These are phyloP conservation scores for Drosophila varians DNA, from an alignment of 1,140 invertebrate species.

Conservation along the genomic window DNA sequence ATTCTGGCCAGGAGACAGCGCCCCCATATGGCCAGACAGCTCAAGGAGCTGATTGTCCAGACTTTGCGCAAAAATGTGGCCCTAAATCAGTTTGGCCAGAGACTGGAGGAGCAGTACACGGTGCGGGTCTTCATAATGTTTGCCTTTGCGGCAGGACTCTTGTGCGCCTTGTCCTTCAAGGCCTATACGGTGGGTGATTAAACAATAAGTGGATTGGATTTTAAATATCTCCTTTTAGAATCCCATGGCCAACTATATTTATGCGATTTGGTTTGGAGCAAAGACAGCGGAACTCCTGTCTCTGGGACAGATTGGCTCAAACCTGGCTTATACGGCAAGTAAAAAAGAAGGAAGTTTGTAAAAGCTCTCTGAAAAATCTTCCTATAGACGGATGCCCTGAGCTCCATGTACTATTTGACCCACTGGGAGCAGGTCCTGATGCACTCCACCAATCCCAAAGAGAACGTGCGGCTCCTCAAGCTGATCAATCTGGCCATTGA, in stretches of 20 bases:
- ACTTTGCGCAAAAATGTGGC: constrained; percentile 51
- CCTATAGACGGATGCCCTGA: constrained; percentile 54
- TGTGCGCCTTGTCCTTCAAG: constrained; percentile 73
- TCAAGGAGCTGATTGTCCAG: constrained; percentile 31
- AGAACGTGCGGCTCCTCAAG: constrained; percentile 66
- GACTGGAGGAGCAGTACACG: constrained; percentile 62
- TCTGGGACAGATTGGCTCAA: constrained; percentile 52
- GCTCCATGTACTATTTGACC: constrained; percentile 59
- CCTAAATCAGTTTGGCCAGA: constrained; percentile 49
- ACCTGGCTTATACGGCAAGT: constrained; percentile 50
- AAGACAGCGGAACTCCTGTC: constrained; percentile 59
- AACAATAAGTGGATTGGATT: neutral
- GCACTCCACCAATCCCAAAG: constrained; percentile 50
- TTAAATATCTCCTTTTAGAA: constrained; percentile 46
- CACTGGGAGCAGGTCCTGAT: constrained; percentile 63
- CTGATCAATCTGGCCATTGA: constrained; percentile 63
- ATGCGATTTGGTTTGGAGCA: constrained; percentile 63
- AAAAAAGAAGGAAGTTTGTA: neutral
- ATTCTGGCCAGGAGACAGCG: constrained; percentile 21
- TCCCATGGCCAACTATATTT: constrained; percentile 59
- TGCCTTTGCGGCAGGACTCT: constrained; percentile 50
- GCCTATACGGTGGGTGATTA: constrained; percentile 55
- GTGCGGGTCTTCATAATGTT: constrained; percentile 69
- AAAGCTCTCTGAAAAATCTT: no score
- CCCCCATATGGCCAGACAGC: constrained; percentile 38